Evolutionary conservation across 2,888 invertebrate genomes (phyloP).

Genomic region (Ochlodes sylvanus): DNA sequence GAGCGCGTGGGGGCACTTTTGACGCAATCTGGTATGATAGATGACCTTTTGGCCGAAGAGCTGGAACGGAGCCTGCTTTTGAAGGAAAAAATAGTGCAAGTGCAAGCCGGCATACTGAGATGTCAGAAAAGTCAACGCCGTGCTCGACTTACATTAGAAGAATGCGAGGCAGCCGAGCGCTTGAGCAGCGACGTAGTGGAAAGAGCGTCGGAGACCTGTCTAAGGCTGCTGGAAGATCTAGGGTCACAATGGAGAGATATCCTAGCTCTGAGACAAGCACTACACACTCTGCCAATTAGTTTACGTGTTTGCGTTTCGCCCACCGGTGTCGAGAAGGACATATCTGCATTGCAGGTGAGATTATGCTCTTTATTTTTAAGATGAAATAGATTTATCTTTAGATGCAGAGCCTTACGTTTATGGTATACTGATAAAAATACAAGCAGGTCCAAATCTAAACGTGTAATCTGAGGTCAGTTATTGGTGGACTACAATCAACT

Average conservation of each 20-base stretch:
- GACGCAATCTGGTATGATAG: slow-evolving; percentile 88
- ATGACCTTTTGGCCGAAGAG: slow-evolving; percentile 90
- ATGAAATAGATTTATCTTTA: too few species aligned
- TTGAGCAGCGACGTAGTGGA: slow-evolving; percentile 91
- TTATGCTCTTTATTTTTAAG: neutral
- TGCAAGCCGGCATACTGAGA: slow-evolving; percentile 89
- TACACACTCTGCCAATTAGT: slow-evolving; percentile 91
- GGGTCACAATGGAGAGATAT: slow-evolving; percentile 91
- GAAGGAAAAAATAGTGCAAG: slow-evolving; percentile 90
- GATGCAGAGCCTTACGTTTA: too few species aligned
- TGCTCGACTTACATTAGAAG: slow-evolving; percentile 87
- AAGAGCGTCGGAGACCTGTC: slow-evolving; percentile 90
- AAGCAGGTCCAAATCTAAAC: too few species aligned
- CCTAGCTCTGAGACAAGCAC: slow-evolving; percentile 89
- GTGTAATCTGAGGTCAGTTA: too few species aligned
- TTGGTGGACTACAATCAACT: too few species aligned
- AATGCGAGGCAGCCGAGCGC: slow-evolving; percentile 90
- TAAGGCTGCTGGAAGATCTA: slow-evolving; percentile 88
- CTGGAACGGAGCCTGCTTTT: slow-evolving; percentile 90
- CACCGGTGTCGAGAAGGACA: slow-evolving; percentile 90
- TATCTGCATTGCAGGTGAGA: slow-evolving; percentile 84
- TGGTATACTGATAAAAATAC: too few species aligned
- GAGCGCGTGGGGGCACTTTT: slow-evolving; percentile 91
- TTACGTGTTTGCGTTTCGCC: slow-evolving; percentile 91
- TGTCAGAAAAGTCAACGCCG: slow-evolving; percentile 89